A percentile compares a stretch with the other conserved stretches of the same genome.
These are phyloP conservation scores for Hycleus cichorii DNA, from an alignment of 1,140 invertebrate species.

Conservation along the genomic window DNA sequence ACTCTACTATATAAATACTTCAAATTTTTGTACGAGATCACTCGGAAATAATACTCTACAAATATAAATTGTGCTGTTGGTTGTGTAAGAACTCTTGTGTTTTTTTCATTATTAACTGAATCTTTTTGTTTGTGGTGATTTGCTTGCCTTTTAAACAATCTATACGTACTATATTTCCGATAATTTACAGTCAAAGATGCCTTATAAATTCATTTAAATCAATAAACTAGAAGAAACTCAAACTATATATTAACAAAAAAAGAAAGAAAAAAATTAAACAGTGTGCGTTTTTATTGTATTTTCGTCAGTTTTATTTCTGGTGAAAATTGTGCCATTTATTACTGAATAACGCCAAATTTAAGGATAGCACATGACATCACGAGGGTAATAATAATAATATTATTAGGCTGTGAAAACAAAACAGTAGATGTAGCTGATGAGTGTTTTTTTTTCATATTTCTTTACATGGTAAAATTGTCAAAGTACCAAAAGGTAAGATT, in stretches of 20 bases:
- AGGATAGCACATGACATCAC: slow-evolving; percentile 1
- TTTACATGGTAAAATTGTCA: too few species aligned
- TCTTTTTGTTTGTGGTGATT: too few species aligned
- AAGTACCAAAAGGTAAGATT: too few species aligned
- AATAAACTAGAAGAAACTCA: slow-evolving; percentile 1
- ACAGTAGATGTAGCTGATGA: not conserved
- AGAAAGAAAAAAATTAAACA: not conserved
- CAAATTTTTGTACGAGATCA: not conserved
- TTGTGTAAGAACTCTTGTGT: not conserved
- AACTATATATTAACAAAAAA: slow-evolving; percentile 6
- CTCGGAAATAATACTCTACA: not conserved
- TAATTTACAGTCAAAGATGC: slow-evolving; percentile 6
- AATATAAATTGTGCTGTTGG: not conserved
- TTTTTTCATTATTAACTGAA: not conserved
- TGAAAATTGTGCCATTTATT: slow-evolving; percentile 9
- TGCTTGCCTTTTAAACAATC: not conserved
- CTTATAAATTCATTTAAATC: not conserved
- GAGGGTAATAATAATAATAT: slow-evolving; percentile 3
- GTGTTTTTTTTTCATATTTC: too few species aligned
- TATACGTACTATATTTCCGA: slow-evolving; percentile 5
- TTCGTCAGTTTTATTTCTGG: slow-evolving; percentile 1
- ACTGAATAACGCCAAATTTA: slow-evolving; percentile 11
- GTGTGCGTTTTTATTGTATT: not conserved
- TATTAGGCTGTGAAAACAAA: slow-evolving; percentile 11
- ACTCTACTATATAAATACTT: not conserved